Evolutionary conservation across 2,888 invertebrate genomes (phyloP), one percentile per base, ranked within the genome.

Genomic region (Campaea margaritaria): DNA sequence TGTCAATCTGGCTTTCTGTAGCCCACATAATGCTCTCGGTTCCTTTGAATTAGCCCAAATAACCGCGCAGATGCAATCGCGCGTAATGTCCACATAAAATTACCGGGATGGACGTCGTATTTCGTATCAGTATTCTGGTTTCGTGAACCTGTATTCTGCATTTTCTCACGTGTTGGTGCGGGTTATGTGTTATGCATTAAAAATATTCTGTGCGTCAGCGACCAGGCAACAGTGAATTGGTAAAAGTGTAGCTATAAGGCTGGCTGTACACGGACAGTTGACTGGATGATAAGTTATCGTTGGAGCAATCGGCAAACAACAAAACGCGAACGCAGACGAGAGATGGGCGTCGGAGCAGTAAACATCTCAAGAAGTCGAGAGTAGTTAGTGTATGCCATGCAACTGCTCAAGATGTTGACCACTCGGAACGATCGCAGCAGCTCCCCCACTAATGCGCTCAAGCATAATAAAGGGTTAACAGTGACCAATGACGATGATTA

Each of bases 1-100:
- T 71, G 72, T 76, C 78, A 74, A 79, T 78, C 78, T 74, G 65
- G 62, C 65, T 73, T 70, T 64, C 67, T 68, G 65, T 31, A 31
- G 36, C 36, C 71, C 70, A 71, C 67, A 71, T 34, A 51, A 64
- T 69, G 69, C 69, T 70, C 58, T 73, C 72, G 71, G 69, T 69
- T 57, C 41, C 60, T 65, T 67, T 66, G 64, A 66, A 47, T 72
- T 67, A 69, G 50, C 60, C 64, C 61, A 64, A 65, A 63, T 69
- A 64, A 66, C 58, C 64, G 65, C 65, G 62, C 68, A 61, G 58
- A 58, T 64, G 63, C 65, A 60, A 64, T 58, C 61, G 41, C 31
- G 41, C 52, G 44, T 64, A 57, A 60, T 42, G 27, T 55, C 38
- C 43, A 47, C 42, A 21, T 43, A 49, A 49, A 51, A 60, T 39